Evolutionary conservation across 2,888 invertebrate species (phyloP), one percentile per base, ranked within the genome.

Genomic region (Acanthococcus lagerstroemiae): DNA sequence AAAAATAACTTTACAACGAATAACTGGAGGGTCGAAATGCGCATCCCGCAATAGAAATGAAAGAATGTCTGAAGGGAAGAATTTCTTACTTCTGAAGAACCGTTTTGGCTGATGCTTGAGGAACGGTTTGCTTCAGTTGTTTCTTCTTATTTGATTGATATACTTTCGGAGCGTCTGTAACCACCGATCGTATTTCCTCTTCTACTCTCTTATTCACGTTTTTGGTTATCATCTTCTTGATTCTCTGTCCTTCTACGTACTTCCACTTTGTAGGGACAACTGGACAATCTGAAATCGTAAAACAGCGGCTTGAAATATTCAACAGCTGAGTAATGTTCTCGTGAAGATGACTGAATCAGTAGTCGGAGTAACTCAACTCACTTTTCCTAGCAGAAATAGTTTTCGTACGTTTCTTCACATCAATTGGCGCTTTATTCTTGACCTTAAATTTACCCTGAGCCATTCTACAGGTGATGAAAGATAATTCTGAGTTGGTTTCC

Each of bases 201-300:
- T 87, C 87, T 57, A 83, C 82, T 2, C 82, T 80, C 72, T 82
- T 82, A 73, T 87, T 86, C n/a, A 87, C 83, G 73, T 83, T 83
- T 75, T 84, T 86, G 5, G 84, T 80, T 15, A 87, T 82, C 65
- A 80, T 80, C 69, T 81, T 81, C 72, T 86, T 86, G 73, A 86
- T 77, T 72, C 84, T 85, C 70, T 81, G 80, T 1, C 80, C 75
- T 73, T 84, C 83, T 58, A 81, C 76, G 25, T 79, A 77, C 66
- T 79, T 79, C 17, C 76, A 73, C 71, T 85, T 85, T 72, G 86
- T 86, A 44, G 84, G 82, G 67, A 80, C 80, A 21, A 82, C 82
- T 0, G 86, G 86, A 24, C 83, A 81, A 75, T 85, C 84, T 84
- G 68, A 12, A 37, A 37, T 37, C 2, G 3, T 37, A 15, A 68